Percentiles rank a stretch among this genome's conserved stretches.
Conservation (phyloP, 92 coral and sea anemone genomes). For the Epizoanthus scotinus region DNA sequence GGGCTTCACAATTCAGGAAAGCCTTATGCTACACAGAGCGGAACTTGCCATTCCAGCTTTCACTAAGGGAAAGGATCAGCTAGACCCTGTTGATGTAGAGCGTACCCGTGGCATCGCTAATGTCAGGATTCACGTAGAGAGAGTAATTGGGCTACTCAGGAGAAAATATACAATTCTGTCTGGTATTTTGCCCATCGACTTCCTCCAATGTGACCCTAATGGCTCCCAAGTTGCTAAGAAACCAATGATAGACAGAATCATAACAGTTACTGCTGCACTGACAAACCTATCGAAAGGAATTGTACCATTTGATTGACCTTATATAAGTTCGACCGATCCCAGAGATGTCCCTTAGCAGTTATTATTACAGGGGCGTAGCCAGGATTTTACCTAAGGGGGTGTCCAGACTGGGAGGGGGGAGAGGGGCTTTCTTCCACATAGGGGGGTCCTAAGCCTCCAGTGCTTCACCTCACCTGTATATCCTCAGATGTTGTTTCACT, state of each 20-base stretch:
- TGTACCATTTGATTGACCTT: constrained; percentile 35
- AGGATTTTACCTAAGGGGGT: constrained; percentile 28
- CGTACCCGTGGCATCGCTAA: constrained; percentile 56
- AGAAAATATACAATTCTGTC: constrained; percentile 48
- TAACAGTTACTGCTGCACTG: constrained; percentile 47
- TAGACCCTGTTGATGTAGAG: constrained; percentile 60
- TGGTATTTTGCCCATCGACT: constrained; percentile 51
- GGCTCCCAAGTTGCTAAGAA: constrained; percentile 48
- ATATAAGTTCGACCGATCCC: constrained; percentile 1
- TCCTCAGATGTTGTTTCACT: not conserved
- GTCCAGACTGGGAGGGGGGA: too few relatives aligned
- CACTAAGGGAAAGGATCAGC: constrained; percentile 55
- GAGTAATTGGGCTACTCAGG: constrained; percentile 54
- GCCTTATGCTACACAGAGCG: constrained; percentile 47
- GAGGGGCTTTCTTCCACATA: too few relatives aligned
- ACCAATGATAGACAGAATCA: constrained; percentile 51
- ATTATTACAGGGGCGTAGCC: constrained; percentile 3
- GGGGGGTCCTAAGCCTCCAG: not conserved
- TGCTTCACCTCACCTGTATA: not conserved
- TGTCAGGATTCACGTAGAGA: constrained; percentile 59
- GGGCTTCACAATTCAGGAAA: constrained; percentile 42
- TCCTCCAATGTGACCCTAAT: constrained; percentile 31
- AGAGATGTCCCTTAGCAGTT: not conserved
- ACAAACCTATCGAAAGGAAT: constrained; percentile 44
- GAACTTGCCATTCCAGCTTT: constrained; percentile 61